Evolutionary conservation across 2,797 vertebrate species (phyloP), one percentile per base, ranked within the genome.

Genomic region (Lithobates pipiens): DNA sequence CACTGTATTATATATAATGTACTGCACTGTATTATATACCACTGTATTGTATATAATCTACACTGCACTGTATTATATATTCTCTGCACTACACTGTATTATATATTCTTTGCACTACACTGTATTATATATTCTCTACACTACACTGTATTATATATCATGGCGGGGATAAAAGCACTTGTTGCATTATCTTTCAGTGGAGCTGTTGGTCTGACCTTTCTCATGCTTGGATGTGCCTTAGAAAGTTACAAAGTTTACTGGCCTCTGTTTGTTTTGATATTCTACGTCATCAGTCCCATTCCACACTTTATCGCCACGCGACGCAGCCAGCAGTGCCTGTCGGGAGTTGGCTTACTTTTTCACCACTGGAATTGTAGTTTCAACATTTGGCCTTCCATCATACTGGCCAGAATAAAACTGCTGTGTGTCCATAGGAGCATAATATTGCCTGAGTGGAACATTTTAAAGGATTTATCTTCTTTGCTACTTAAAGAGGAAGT

Each of bases 361-460:
- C 91, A 99, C 98, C 23, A 98, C 97, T 3, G 98, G 98, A 29
- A 98, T 99, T 1, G 97, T 99, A 27, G 96, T 99, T 36, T 99
- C 98, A 34, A 93, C 97, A 13, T 99, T 97, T 84, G 97, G 97
- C 5, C 93, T 99, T 6, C 97, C 0, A 91, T 99, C 73, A 91
- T 99, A 85, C 94, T 99, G 0, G 97, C 98, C 15, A 96, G 96
- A 5, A 93, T 87, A 4, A 27, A 5, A 36, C 91, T 95, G 87
- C n/a, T n/a, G n/a, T n/a, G n/a, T n/a, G n/a, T n/a, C n/a, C n/a
- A n/a, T n/a, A n/a, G n/a, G n/a, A n/a, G n/a, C n/a, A n/a, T n/a
- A n/a, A n/a, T n/a, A n/a, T n/a, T n/a, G n/a, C n/a, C n/a, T n/a
- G n/a, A n/a, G n/a, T n/a, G n/a, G n/a, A n/a, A n/a, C n/a, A n/a